These are phyloP conservation scores for Smutsia temminckii DNA, from an alignment of 2,797 vertebrate genomes.

Conservation along the genomic window DNA sequence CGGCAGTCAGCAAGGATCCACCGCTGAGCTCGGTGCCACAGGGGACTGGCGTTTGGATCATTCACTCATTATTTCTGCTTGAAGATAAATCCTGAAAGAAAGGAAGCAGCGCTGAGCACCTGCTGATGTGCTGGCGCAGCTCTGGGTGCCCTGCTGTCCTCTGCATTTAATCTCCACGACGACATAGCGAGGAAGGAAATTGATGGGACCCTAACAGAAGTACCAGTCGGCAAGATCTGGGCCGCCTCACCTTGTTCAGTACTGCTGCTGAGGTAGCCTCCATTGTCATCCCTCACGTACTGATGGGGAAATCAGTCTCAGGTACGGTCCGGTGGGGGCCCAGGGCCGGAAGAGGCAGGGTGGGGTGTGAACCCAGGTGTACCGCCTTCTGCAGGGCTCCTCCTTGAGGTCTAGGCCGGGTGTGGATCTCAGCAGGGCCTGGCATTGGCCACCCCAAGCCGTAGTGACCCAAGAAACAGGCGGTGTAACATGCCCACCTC, in stretches of 20 bases:
- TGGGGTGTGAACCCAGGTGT: not conserved
- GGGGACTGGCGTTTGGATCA: not conserved
- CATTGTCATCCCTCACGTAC: not conserved
- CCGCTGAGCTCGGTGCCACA: no score
- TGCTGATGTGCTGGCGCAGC: accelerated
- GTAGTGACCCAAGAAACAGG: not conserved
- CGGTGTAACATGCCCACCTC: no score
- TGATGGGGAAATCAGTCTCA: not conserved
- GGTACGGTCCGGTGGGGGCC: not conserved
- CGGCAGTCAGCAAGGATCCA: not conserved
- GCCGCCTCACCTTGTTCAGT: not conserved
- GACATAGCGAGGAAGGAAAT: not conserved
- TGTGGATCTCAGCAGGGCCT: not conserved
- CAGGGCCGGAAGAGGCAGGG: not conserved
- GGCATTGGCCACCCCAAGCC: not conserved
- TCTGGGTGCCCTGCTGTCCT: not conserved
- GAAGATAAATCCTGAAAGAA: not conserved
- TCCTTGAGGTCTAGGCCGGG: not conserved
- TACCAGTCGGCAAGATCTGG: not conserved
- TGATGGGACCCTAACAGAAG: not conserved
- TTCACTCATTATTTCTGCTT: not conserved
- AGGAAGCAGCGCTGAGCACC: not conserved
- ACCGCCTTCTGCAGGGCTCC: not conserved
- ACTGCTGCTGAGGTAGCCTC: not conserved
- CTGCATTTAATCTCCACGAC: not conserved